phyloP scores from a whole-genome alignment of 2,797 vertebrate genomes.

The Sebastes paucispinis region DNA sequence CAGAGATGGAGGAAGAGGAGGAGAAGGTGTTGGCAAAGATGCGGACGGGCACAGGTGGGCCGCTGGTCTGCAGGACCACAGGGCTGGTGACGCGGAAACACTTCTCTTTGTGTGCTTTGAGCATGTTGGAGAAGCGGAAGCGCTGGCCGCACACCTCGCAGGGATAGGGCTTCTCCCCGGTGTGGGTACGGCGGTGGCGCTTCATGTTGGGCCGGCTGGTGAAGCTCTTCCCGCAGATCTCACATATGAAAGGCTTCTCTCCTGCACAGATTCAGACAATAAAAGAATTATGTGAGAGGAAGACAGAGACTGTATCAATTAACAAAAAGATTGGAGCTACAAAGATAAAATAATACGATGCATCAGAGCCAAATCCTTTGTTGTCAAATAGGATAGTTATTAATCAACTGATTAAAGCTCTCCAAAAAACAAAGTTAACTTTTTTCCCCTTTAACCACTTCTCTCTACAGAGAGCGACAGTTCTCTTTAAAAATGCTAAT shows the following conservation, averaged over 20 bases:
- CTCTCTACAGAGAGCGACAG: conserved; percentile 12
- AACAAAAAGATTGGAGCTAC: not conserved
- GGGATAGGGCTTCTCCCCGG: conserved; percentile 96
- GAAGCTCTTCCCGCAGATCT: conserved; percentile 99
- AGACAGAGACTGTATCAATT: not conserved
- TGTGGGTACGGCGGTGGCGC: conserved; percentile 95
- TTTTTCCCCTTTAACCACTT: conserved; percentile 3
- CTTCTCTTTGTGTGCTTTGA: conserved; percentile 97
- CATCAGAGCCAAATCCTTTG: not conserved
- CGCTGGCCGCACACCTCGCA: conserved; percentile 96
- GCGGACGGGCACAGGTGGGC: conserved; percentile 83
- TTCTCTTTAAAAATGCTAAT: conserved; percentile 64
- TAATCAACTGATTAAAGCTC: conserved; percentile 1
- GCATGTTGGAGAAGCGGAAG: conserved; percentile 99
- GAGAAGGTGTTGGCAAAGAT: conserved; percentile 79
- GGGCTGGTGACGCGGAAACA: conserved; percentile 97
- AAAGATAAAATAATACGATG: not conserved
- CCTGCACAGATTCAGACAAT: conserved; percentile 76
- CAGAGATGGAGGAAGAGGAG: conserved; percentile 68
- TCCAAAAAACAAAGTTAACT: conserved; percentile 28
- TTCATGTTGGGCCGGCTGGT: conserved; percentile 99
- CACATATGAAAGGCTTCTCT: conserved; percentile 98
- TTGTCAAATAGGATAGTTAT: conserved; percentile 1
- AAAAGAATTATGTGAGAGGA: not conserved
- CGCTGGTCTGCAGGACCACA: conserved; percentile 83